Base-by-base conservation (phyloP, 1,140 invertebrate species). In the Drosophila pachea region DNA sequence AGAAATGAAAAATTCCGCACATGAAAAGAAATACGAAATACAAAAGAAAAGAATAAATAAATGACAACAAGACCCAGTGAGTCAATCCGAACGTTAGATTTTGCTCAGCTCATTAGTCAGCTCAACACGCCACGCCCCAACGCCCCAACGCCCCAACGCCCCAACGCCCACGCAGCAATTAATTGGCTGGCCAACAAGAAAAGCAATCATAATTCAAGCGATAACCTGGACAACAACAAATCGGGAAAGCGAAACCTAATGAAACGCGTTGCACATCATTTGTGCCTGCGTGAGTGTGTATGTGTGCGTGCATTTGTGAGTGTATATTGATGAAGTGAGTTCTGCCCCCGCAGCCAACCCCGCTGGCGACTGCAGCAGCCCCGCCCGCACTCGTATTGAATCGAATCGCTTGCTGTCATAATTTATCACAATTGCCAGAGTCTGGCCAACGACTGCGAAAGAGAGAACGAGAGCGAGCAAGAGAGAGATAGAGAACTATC, bases 371-470 rank as follows among this genome's bases (percentile, higher is more conserved):
- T 22, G 14, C 14, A 45, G 22, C 22, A 22, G 22, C 22, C 22
- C 3, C 43, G 8, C 38, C 32, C 65, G 14, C 33, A 42, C 49
- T 45, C 66, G 8, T 38, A 55, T 36, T 61, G 49, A 22, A 22
- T 22, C 22, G 22, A 22, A 61, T 72, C 78, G 74, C 72, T 67
- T 83, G 78, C 54, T 69, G 50, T 52, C 55, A 79, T 76, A 73
- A 83, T 83, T 84, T 86, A 83, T 83, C 81, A 86, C 79, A 83
- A 83, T 83, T 83, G 79, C 71, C 76, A 67, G 16, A 55, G 48
- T 53, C 55, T 33, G 40, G 7, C 2, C 5, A 36, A 36, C 7
- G 61, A 8, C 35, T 22, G 40, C n/a, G 2, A 7, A 22, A 22
- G 22, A n/a, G 4, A 12, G 40, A 42, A n/a, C 14, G 40, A 43